Evolutionary conservation across 1,140 invertebrate species (phyloP).

Genomic region (Trichomalopsis sarcophagae): DNA sequence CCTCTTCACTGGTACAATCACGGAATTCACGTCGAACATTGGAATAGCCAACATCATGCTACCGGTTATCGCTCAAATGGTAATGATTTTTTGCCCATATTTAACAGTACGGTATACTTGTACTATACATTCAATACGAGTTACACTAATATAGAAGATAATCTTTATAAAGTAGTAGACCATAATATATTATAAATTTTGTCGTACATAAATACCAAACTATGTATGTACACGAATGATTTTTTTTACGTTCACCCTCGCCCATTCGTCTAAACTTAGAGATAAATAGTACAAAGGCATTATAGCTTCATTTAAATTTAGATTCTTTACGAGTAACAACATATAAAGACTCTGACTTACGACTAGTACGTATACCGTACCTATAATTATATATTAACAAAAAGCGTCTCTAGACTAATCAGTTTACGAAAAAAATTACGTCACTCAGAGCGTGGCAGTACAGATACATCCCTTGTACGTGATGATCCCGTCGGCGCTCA

Average conservation of each 20-base stretch:
- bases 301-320: not conserved
- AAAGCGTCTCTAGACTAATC: not conserved
- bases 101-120: conserved; percentile 15
- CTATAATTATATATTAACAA: not conserved
- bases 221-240: not conserved
- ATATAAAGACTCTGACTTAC: not conserved
- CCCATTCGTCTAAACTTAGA: not conserved
- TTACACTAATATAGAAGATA: not conserved
- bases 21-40: conserved; percentile 90
- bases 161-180: not conserved
- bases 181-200: not conserved
- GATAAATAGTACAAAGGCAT: not conserved
- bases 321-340: not conserved
- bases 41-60: conserved; percentile 90
- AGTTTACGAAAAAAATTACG: not conserved
- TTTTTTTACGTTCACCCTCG: not conserved
- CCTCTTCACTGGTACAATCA: conserved; percentile 77
- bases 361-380: not conserved
- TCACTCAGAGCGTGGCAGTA: conserved; percentile 76
- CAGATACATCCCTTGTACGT: conserved; percentile 89
- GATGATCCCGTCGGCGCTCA: conserved; percentile 88
- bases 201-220: not conserved
- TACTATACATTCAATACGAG: not conserved
- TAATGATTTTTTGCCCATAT: conserved; percentile 62
- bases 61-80: conserved; percentile 87